Evolutionary conservation across 2,888 invertebrate species (phyloP).

Genomic region (Allophyes oxyacanthae): DNA sequence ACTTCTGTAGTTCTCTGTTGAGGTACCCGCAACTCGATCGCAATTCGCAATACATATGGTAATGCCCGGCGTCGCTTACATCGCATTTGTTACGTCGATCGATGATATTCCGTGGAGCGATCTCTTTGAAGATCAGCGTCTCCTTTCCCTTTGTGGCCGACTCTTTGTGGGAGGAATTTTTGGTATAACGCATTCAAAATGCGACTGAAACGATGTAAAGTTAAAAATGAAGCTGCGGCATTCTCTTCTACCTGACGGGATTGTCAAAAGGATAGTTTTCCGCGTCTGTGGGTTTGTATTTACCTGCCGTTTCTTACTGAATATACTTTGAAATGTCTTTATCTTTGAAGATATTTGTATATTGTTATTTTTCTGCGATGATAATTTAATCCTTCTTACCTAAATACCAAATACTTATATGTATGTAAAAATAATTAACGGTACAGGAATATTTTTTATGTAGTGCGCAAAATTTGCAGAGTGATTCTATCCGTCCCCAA

Average conservation of each 20-base stretch:
- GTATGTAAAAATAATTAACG: no score
- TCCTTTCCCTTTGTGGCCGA: slow-evolving; percentile 43
- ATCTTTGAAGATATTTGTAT: no score
- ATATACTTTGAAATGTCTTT: no score
- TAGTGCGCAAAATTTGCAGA: no score
- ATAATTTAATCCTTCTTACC: no score
- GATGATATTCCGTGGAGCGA: slow-evolving; percentile 43
- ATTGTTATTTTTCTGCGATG: no score
- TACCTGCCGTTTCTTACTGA: no score
- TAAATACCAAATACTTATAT: no score
- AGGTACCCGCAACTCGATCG: no score
- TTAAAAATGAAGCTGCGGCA: slow-evolving; percentile 41
- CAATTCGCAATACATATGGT: slow-evolving; percentile 54
- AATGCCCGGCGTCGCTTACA: slow-evolving; percentile 51
- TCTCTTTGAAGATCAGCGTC: slow-evolving; percentile 55
- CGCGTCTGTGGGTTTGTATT: background rate
- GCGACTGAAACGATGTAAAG: slow-evolving; percentile 31
- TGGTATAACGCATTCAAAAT: slow-evolving; percentile 42
- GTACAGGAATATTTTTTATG: no score
- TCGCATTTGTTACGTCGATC: slow-evolving; percentile 52
- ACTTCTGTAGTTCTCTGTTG: no score
- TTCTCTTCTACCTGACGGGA: slow-evolving; percentile 13
- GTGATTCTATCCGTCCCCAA: no score
- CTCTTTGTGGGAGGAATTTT: slow-evolving; percentile 45
- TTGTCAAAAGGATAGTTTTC: slow-evolving; percentile 11